Percentiles rank a stretch among this genome's conserved stretches.
phyloP scores from a whole-genome alignment of 2,888 invertebrate genomes.

The Biston stratarius region DNA sequence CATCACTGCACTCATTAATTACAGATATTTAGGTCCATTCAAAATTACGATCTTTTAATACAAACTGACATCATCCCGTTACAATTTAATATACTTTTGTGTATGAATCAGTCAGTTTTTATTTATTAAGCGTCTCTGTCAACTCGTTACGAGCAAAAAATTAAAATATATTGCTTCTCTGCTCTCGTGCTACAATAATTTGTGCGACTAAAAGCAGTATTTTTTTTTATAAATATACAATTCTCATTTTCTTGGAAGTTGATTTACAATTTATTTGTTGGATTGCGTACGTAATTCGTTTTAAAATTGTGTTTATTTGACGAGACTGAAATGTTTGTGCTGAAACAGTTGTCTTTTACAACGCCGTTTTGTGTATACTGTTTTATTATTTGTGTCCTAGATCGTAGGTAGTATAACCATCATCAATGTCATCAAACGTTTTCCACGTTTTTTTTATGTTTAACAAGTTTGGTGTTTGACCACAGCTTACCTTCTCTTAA shows the following conservation, averaged over 20 bases:
- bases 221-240: slow-evolving; percentile 53
- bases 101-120: slow-evolving; percentile 41
- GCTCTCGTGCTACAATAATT: slow-evolving; percentile 36
- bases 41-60: background rate
- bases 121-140: slow-evolving; percentile 53
- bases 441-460: too few relatives aligned
- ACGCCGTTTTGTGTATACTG: background rate
- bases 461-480: too few relatives aligned
- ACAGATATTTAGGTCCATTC: too few relatives aligned
- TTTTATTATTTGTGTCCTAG: background rate
- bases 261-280: slow-evolving; percentile 59
- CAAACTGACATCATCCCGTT: slow-evolving; percentile 13
- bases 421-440: too few relatives aligned
- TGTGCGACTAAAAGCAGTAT: slow-evolving; percentile 47
- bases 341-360: slow-evolving; percentile 17
- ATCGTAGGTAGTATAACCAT: background rate
- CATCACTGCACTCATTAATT: too few relatives aligned
- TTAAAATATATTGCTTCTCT: slow-evolving; percentile 47
- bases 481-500: too few relatives aligned
- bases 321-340: slow-evolving; percentile 9
- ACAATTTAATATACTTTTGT: slow-evolving; percentile 13
- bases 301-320: slow-evolving; percentile 48
- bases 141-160: slow-evolving; percentile 51
- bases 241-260: slow-evolving; percentile 52
- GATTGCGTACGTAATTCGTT: slow-evolving; percentile 24